Evolutionary conservation across 2,888 invertebrate species (phyloP).

Genomic region (Thalpophila matura): DNA sequence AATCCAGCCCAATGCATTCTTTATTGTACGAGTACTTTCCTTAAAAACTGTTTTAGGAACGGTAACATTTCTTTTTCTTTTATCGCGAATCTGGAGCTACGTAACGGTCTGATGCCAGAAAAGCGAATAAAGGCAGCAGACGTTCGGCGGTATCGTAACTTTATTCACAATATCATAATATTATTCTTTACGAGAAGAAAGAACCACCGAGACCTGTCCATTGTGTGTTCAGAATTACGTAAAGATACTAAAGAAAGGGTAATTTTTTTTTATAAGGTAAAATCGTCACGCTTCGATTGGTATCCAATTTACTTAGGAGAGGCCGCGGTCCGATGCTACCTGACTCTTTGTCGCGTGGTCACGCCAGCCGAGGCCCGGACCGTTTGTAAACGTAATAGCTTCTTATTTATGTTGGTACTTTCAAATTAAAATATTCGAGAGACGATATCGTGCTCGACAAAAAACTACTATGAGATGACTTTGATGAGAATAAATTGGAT

Average conservation of each 20-base stretch:
- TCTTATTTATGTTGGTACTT: conserved; percentile 81
- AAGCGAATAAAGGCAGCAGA: conserved; percentile 52
- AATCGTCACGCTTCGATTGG: conserved; percentile 85
- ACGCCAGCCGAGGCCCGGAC: conserved; percentile 72
- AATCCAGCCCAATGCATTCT: conserved; percentile 31
- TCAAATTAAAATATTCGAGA: conserved; percentile 83
- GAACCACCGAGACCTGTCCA: conserved; percentile 69
- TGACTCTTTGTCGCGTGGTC: conserved; percentile 83
- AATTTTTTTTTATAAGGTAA: conserved; percentile 80
- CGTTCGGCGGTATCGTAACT: conserved; percentile 58
- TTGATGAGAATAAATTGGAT: conserved; percentile 80
- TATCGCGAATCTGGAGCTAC: conserved; percentile 51
- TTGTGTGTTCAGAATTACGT: conserved; percentile 81
- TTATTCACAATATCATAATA: conserved; percentile 66
- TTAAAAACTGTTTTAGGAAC: conserved; percentile 31
- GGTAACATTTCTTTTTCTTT: conserved; percentile 46
- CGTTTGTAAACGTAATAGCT: conserved; percentile 80
- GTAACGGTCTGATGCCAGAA: conserved; percentile 53
- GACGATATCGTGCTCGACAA: conserved; percentile 70
- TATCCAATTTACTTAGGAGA: conserved; percentile 86
- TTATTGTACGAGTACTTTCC: conserved; percentile 29
- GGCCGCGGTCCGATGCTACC: conserved; percentile 75
- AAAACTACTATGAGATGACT: conserved; percentile 70
- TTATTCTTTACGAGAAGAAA: conserved; percentile 66
- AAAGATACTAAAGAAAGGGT: conserved; percentile 81